These are phyloP conservation scores for Lutraria lutraria DNA, from an alignment of 2,888 invertebrate species.

Conservation along the genomic window DNA sequence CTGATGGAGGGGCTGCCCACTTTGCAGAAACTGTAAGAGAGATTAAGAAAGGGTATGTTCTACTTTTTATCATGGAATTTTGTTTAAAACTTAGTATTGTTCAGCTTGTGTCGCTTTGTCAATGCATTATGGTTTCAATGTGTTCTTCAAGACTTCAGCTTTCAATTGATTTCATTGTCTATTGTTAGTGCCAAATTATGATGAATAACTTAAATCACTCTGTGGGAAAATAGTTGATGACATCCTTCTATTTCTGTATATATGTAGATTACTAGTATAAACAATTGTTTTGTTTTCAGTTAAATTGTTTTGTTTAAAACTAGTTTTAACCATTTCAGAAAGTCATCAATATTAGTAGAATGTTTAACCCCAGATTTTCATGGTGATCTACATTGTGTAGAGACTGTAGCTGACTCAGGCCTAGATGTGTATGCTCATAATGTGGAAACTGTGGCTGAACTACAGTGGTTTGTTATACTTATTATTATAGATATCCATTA, in stretches of 20 bases:
- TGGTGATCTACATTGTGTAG: constrained; percentile 92
- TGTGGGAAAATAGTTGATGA: too few species aligned
- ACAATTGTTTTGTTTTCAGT: too few species aligned
- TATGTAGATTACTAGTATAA: too few species aligned
- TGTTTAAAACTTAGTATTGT: not conserved
- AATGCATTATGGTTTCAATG: too few species aligned
- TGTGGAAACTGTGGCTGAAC: constrained; percentile 97
- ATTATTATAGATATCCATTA: not conserved
- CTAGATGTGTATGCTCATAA: constrained; percentile 99
- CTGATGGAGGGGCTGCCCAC: constrained; percentile 97
- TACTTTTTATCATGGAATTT: not conserved
- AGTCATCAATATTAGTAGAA: constrained; percentile 95
- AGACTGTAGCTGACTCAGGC: constrained; percentile 92
- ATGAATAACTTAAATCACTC: too few species aligned
- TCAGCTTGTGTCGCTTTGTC: too few species aligned
- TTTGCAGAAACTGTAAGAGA: constrained; percentile 96
- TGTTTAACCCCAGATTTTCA: constrained; percentile 98
- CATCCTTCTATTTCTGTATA: too few species aligned
- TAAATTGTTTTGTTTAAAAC: too few species aligned
- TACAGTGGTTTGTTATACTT: constrained; percentile 90
- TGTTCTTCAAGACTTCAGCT: too few species aligned
- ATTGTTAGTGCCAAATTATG: too few species aligned
- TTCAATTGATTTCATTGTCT: too few species aligned
- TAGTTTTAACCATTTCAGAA: constrained; percentile 63
- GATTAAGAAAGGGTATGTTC: constrained; percentile 91